phyloP scores from a whole-genome alignment of 2,113 vertebrate species.

The Mugil cephalus region DNA sequence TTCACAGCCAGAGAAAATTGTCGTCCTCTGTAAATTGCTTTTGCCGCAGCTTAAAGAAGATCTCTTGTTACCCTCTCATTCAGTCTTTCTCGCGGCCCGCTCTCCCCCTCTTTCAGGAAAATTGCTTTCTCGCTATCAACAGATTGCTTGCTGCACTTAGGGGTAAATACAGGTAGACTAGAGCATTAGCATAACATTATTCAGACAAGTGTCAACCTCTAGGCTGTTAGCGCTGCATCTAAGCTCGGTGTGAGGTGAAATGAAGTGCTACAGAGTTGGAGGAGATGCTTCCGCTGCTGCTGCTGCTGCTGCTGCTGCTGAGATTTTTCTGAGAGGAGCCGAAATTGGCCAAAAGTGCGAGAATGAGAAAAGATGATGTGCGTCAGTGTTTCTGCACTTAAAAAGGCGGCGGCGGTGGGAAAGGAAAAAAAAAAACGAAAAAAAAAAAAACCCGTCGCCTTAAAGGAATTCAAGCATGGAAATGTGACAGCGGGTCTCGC shows the following conservation, averaged over 20 bases:
- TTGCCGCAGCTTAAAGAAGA: slow-evolving; percentile 80
- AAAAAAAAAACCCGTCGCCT: slow-evolving; percentile 9
- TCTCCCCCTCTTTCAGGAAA: slow-evolving; percentile 73
- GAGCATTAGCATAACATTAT: slow-evolving; percentile 85
- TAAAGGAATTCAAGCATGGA: slow-evolving; percentile 34
- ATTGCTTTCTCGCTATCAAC: slow-evolving; percentile 82
- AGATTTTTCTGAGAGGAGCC: slow-evolving; percentile 45
- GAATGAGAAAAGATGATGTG: slow-evolving; percentile 41
- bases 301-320: not conserved
- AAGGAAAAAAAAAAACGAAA: not conserved
- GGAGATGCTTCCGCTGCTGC: slow-evolving; percentile 4
- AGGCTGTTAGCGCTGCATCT: slow-evolving; percentile 68
- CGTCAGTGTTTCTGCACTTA: slow-evolving; percentile 40
- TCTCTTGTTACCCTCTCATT: slow-evolving; percentile 77
- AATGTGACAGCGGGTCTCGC: slow-evolving; percentile 48
- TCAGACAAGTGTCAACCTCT: slow-evolving; percentile 82
- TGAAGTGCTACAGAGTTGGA: slow-evolving; percentile 64
- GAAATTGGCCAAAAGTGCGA: slow-evolving; percentile 56
- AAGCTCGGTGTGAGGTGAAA: slow-evolving; percentile 67
- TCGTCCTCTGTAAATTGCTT: slow-evolving; percentile 82
- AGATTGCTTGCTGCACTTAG: slow-evolving; percentile 83
- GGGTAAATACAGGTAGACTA: slow-evolving; percentile 84
- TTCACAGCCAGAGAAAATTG: slow-evolving; percentile 83
- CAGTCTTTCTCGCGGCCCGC: slow-evolving; percentile 46
- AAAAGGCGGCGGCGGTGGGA: not conserved